These are phyloP conservation scores for Plemyria rubiginata DNA, from an alignment of 2,888 invertebrate genomes.

Conservation along the genomic window DNA sequence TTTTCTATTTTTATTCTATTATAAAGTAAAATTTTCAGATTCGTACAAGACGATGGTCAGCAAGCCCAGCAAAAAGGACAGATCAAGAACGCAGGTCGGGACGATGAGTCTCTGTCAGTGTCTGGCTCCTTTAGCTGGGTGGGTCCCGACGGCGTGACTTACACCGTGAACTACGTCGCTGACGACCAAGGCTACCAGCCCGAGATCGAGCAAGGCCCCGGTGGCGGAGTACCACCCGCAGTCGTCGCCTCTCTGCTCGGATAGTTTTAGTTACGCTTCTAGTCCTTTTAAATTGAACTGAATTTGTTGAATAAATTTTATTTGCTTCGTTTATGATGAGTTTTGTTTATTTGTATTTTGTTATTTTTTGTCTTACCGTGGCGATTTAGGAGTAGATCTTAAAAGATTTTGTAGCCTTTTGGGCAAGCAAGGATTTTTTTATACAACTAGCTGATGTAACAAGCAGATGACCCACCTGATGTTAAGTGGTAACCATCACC, in stretches of 20 bases:
- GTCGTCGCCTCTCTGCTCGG: conserved; percentile 67
- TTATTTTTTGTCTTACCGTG: not conserved
- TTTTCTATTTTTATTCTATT: not conserved
- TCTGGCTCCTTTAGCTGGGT: conserved; percentile 75
- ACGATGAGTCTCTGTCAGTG: conserved; percentile 72
- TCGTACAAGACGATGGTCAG: conserved; percentile 33
- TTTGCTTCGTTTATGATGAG: conserved; percentile 3
- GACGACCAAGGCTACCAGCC: conserved; percentile 66
- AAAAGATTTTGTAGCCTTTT: too few relatives aligned
- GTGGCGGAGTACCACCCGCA: conserved; percentile 59
- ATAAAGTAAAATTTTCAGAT: conserved; percentile 22
- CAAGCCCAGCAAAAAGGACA: conserved; percentile 64
- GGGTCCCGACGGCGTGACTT: conserved; percentile 71
- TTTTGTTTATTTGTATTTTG: not conserved
- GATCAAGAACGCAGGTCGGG: conserved; percentile 70
- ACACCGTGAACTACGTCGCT: conserved; percentile 80
- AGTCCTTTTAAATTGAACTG: too few relatives aligned
- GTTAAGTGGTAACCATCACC: too few relatives aligned
- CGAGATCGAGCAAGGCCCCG: conserved; percentile 59
- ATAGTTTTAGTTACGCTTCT: conserved; percentile 42
- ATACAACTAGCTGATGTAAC: too few relatives aligned
- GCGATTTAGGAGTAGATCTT: too few relatives aligned
- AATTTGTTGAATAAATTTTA: conserved; percentile 28
- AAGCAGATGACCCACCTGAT: too few relatives aligned
- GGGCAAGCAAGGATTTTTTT: too few relatives aligned